Evolutionary conservation across 2,113 vertebrate genomes (phyloP), one percentile per base, ranked within the genome.

Genomic region (Ariopsis seemanni): DNA sequence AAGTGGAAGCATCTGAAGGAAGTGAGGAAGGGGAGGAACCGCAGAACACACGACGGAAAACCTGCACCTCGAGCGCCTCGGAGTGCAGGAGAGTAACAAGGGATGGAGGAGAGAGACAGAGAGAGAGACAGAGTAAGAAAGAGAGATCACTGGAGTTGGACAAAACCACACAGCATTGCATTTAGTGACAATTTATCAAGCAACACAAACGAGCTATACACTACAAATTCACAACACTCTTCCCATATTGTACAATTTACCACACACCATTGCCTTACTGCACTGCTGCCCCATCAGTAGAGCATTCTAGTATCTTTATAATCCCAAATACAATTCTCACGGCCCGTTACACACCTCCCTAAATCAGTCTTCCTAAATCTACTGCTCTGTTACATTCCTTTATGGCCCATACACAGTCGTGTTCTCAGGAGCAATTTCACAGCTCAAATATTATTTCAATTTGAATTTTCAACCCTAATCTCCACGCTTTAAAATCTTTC

Each of bases 21-120:
- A 50, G 94, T 92, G 14, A 94, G 96, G 79, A 97, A 96, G 91
- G 96, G 96, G 74, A 94, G 97, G 69, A 97, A 95, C 91, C 96
- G 98, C 72, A 95, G 97, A 90, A 99, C 96, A 55, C 96, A 98
- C 0, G 94, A 94, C 1, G 92, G 93, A 8, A 96, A 96, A 89
- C 94, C 90, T 5, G 93, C 95, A 0, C 96, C 97, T 53, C 94
- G 98, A 81, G 95, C 95, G 0, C 98, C 97, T 8, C 96, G 98
- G 87, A 98, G 97, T 10, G 94, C 96, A 0, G 93, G 94, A n/a
- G 93, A 96, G 95, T 97, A 94, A 90, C 25, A 9, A 34, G 25
- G 88, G 91, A 30, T 34, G 6, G 58, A 63, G 50, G 30, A 48
- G 50, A 74, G 42, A 62, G 52, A 50, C 55, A 48, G 53, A 83